Evolutionary conservation across 2,888 invertebrate genomes (phyloP), one percentile per base, ranked within the genome.

Genomic region (Nipponacmea schrenckii): DNA sequence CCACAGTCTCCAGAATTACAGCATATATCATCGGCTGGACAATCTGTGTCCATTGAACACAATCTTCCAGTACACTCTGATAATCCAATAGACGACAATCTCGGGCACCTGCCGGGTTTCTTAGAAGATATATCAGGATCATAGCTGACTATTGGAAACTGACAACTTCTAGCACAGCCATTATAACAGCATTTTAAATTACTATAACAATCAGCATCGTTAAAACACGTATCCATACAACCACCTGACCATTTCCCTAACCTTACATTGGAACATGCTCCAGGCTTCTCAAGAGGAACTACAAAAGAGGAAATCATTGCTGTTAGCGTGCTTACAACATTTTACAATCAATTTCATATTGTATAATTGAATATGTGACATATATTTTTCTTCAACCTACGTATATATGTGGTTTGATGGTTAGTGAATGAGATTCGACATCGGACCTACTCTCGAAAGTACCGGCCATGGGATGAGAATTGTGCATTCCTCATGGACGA

Each of bases 141-240:
- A 12, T 24, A 3, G 8, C 3, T 24, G 20, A 20, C 24, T 12
- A 12, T 8, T 12, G 56, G 56, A 12, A 20, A 14, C 24, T 56
- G 56, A 56, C 56, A 56, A 56, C 56, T 56, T 20, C 56, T 56
- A 2, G 56, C 56, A 24, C 56, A 56, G 10, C 56, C 56, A 56
- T 56, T 56, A 56, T 20, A 24, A 17, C 56, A 56, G 20, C 56
- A 56, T 56, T 56, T 56, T 24, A 24, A 24, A 56, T 24, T 56
- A 24, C 24, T 24, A 2, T n/a, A 24, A 56, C 56, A 56, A 24
- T 56, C 56, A 4, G 20, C 56, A 24, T 56, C 56, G 4, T 56
- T 56, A 56, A 24, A 56, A 56, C 56, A 56, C 10, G 56, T 56
- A 14, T 56, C 56, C 56, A 56, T 56, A 24, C 56, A 56, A 8